Conservation (phyloP, 2,797 vertebrate species). For the Sebastes cheni region DNA sequence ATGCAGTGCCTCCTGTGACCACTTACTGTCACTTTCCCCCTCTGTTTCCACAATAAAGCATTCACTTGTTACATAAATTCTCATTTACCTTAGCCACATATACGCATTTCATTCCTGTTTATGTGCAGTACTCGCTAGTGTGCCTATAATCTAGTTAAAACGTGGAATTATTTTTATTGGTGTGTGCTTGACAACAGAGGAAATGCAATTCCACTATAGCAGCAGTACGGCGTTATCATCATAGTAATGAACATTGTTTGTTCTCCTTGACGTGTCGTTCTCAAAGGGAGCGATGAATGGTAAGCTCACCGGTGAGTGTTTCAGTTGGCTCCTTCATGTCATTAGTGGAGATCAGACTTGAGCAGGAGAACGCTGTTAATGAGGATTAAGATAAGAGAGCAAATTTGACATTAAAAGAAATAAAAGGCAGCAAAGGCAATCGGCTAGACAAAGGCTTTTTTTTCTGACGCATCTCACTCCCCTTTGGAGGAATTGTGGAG, state of each 20-base stretch:
- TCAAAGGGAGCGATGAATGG: conserved; percentile 10
- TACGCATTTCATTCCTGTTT: neutral
- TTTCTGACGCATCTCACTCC: conserved; percentile 39
- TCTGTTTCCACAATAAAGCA: neutral
- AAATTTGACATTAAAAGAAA: conserved; percentile 59
- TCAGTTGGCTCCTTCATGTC: conserved; percentile 52
- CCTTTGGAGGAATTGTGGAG: conserved; percentile 47
- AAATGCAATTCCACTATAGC: neutral
- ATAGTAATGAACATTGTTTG: conserved; percentile 26
- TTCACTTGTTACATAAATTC: neutral
- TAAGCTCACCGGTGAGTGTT: conserved; percentile 23
- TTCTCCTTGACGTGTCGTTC: conserved; percentile 30
- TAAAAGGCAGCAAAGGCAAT: conserved; percentile 31
- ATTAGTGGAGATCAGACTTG: conserved; percentile 60
- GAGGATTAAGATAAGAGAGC: conserved; percentile 66
- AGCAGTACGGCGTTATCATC: neutral
- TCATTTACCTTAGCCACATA: neutral
- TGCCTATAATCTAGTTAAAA: neutral
- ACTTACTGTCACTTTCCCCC: conserved; percentile 58
- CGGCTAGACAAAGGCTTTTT: conserved; percentile 29
- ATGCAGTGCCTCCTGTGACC: conserved; percentile 47
- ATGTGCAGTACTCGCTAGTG: neutral
- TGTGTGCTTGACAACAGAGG: neutral
- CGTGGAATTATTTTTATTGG: neutral
- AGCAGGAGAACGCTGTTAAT: conserved; percentile 52